Evolutionary conservation across 2,113 vertebrate species (phyloP).

Genomic region (Pica pica): DNA sequence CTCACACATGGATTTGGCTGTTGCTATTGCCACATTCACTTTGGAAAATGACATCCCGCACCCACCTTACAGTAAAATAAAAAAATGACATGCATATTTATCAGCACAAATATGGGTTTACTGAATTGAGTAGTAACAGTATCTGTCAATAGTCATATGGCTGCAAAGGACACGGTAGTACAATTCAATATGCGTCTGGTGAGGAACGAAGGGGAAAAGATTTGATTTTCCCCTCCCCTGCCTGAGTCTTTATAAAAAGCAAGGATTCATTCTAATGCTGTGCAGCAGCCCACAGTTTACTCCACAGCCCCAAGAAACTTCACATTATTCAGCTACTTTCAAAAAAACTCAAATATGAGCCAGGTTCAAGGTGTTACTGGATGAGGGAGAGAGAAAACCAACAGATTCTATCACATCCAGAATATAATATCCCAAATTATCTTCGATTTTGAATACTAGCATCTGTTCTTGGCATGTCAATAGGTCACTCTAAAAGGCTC

Average conservation of each 20-base stretch:
- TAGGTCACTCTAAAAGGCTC: neutral
- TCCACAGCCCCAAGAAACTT: neutral
- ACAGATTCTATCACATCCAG: neutral
- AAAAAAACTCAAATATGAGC: neutral
- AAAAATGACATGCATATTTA: neutral
- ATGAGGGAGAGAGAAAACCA: neutral
- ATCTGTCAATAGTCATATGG: neutral
- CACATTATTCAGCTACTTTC: neutral
- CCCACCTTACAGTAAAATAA: neutral
- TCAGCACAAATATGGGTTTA: neutral
- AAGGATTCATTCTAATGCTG: neutral
- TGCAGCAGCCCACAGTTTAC: neutral
- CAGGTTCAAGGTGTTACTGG: accelerated
- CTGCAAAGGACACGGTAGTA: neutral
- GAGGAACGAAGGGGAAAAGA: neutral
- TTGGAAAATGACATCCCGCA: neutral
- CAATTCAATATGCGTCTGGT: neutral
- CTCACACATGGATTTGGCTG: neutral
- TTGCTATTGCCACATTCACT: neutral
- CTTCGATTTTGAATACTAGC: neutral
- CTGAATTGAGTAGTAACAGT: neutral
- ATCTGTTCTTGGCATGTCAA: neutral
- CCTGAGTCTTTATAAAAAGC: neutral
- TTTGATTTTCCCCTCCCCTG: neutral
- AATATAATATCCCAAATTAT: neutral